Percentiles rank a stretch among this genome's conserved stretches.
These are phyloP conservation scores for Callyntrura sp. DNA, from an alignment of 2,888 invertebrate species.

Conservation along the genomic window DNA sequence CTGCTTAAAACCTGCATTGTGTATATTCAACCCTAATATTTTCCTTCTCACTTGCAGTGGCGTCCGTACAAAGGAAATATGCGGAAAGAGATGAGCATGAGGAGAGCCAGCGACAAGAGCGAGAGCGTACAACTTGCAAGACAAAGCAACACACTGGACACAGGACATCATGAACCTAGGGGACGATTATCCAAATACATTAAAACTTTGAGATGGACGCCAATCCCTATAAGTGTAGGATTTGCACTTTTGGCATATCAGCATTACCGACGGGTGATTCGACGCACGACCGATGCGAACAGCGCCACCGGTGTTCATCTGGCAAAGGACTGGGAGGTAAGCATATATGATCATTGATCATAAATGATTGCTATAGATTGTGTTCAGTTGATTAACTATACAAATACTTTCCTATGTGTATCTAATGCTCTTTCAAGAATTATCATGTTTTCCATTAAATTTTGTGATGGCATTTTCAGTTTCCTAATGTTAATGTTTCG, in stretches of 20 bases:
- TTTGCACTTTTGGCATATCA: slow-evolving; percentile 84
- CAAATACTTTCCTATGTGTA: background rate
- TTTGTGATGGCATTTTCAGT: background rate
- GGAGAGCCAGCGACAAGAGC: slow-evolving; percentile 4
- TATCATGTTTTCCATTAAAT: background rate
- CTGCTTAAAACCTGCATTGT: too few relatives aligned
- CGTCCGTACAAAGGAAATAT: slow-evolving; percentile 64
- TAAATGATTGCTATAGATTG: too few relatives aligned
- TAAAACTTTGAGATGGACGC: slow-evolving; percentile 81
- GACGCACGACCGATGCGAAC: slow-evolving; percentile 73
- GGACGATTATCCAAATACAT: slow-evolving; percentile 67
- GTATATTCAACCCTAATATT: too few relatives aligned
- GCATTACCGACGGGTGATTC: slow-evolving; percentile 83
- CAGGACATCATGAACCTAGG: background rate
- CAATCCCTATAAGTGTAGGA: slow-evolving; percentile 84
- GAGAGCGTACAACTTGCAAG: slow-evolving; percentile 34
- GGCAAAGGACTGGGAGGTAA: slow-evolving; percentile 84
- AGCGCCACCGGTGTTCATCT: slow-evolving; percentile 49
- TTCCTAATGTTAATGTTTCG: background rate
- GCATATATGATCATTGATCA: too few relatives aligned
- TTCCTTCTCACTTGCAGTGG: slow-evolving; percentile 62
- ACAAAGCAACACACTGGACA: slow-evolving; percentile 41
- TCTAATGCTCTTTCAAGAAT: slow-evolving; percentile 33
- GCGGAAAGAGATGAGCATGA: slow-evolving; percentile 31
- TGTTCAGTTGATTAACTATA: too few relatives aligned